Conservation (phyloP, 2,888 invertebrate genomes). For the Prosapia bicincta region DNA sequence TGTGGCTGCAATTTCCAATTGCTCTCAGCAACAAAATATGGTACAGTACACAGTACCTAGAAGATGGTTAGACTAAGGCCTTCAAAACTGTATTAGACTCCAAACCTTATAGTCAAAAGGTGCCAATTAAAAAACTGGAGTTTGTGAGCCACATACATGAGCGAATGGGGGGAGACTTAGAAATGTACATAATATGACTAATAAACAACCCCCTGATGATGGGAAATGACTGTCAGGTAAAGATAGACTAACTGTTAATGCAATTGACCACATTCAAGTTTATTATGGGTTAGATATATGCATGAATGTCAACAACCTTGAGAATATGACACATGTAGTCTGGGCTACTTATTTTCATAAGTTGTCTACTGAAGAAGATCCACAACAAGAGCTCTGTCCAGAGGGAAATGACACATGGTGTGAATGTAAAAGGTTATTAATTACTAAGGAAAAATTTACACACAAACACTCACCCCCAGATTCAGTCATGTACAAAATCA, state of each 20-base stretch:
- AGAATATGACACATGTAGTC: neutral
- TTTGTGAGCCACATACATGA: neutral
- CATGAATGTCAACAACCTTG: neutral
- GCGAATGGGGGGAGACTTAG: neutral
- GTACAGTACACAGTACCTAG: neutral
- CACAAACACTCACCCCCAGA: too few species aligned
- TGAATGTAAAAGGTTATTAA: too few species aligned
- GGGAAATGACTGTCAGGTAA: neutral
- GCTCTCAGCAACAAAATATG: neutral
- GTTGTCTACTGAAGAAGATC: neutral
- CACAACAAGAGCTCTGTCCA: neutral
- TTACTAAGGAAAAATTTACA: too few species aligned
- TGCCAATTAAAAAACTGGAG: neutral
- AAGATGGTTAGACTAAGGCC: neutral
- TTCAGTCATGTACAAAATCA: too few species aligned
- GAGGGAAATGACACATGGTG: neutral
- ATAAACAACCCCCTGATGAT: neutral
- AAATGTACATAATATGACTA: neutral
- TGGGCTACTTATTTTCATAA: neutral
- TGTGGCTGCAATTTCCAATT: neutral
- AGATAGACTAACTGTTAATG: constrained; percentile 5
- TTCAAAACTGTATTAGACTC: neutral
- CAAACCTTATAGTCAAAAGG: neutral
- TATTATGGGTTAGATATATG: constrained; percentile 8
- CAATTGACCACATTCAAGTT: constrained; percentile 5